Conservation (phyloP, 2,113 vertebrate genomes). For the Anhinga rufa region DNA sequence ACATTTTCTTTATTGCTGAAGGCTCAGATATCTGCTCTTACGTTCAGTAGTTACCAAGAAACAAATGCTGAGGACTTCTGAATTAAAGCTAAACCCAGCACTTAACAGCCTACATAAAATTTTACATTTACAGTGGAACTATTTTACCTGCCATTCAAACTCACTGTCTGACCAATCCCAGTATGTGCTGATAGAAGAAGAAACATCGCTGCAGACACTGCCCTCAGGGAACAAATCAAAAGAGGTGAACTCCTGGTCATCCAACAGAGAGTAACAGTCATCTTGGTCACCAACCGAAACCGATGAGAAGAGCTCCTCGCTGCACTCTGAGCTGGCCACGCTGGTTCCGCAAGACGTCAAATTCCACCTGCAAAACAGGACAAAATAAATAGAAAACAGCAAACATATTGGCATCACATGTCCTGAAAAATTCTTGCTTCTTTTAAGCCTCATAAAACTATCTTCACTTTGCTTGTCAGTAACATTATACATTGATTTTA, state of each 20-base stretch:
- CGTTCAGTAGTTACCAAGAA: neutral
- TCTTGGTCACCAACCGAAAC: conserved; percentile 97
- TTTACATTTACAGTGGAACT: neutral
- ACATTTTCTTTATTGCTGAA: neutral
- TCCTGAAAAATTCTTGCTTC: neutral
- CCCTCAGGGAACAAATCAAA: conserved; percentile 97
- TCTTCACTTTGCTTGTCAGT: neutral
- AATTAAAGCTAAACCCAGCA: neutral
- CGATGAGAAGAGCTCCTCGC: conserved; percentile 94
- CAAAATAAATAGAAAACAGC: neutral
- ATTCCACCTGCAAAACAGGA: conserved; percentile 84
- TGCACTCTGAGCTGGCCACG: conserved; percentile 97
- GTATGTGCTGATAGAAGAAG: conserved; percentile 97
- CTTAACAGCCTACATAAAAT: neutral
- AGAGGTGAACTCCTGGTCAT: conserved; percentile 95
- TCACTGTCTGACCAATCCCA: conserved; percentile 99
- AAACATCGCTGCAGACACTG: conserved; percentile 97
- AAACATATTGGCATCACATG: neutral
- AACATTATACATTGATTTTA: neutral
- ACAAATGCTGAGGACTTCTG: neutral
- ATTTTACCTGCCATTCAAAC: conserved; percentile 97
- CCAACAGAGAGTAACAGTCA: conserved; percentile 93
- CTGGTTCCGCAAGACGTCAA: conserved; percentile 96
- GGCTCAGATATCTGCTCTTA: neutral
- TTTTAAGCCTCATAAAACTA: neutral